Evolutionary conservation across 2,888 invertebrate species (phyloP).

Genomic region (Papilio protenor): DNA sequence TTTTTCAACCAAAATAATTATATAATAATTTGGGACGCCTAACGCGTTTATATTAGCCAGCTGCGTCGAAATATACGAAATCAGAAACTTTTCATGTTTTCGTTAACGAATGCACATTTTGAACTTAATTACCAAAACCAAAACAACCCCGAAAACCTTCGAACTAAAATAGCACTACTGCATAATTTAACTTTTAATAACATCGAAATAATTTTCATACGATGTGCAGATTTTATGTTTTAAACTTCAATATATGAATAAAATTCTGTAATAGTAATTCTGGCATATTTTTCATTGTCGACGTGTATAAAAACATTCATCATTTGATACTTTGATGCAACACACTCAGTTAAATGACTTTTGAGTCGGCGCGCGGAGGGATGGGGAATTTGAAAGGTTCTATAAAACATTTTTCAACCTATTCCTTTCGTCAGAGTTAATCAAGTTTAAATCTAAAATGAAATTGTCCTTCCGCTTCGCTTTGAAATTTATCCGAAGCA

Average conservation of each 20-base stretch:
- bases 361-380: neutral
- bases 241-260: neutral
- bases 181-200: neutral
- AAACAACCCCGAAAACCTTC: neutral
- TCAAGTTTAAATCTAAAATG: slow-evolving; percentile 14
- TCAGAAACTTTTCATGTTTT: neutral
- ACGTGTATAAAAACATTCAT: slow-evolving; percentile 16
- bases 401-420: slow-evolving; percentile 18
- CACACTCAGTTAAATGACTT: slow-evolving; percentile 37
- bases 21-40: too few relatives aligned
- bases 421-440: slow-evolving; percentile 10
- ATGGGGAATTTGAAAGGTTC: slow-evolving; percentile 26
- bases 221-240: neutral
- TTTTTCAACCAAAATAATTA: too few relatives aligned
- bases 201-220: neutral
- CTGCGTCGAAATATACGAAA: neutral
- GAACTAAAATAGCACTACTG: neutral
- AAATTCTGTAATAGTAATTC: neutral
- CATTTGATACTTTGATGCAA: slow-evolving; percentile 25
- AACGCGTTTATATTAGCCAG: neutral
- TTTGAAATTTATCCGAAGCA: slow-evolving; percentile 14
- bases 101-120: neutral
- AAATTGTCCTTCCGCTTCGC: slow-evolving; percentile 4
- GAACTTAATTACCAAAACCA: neutral
- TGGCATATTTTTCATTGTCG: slow-evolving; percentile 8